These are phyloP conservation scores for Artibeus jamaicensis DNA, from an alignment of 2,797 vertebrate genomes.

Conservation along the genomic window DNA sequence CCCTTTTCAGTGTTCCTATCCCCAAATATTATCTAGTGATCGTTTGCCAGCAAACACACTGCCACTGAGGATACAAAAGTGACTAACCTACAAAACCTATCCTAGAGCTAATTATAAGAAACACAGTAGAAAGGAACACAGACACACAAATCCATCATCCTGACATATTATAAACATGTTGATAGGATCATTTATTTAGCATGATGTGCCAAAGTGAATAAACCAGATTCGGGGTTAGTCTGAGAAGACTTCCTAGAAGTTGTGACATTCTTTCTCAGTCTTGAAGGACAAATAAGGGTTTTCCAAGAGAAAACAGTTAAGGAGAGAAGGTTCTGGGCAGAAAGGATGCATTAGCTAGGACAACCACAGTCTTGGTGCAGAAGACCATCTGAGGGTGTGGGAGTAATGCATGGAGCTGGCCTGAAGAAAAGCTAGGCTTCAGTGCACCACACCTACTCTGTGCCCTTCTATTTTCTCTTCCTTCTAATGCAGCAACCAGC, in stretches of 20 bases:
- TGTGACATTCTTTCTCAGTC: background rate
- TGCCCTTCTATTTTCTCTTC: background rate
- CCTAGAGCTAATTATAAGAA: background rate
- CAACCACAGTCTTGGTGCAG: background rate
- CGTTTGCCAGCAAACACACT: background rate
- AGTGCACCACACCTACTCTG: background rate
- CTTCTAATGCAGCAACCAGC: background rate
- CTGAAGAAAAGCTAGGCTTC: background rate
- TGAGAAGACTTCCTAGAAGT: conserved; percentile 10
- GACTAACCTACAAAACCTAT: background rate
- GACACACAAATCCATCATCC: background rate
- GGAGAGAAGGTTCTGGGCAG: background rate
- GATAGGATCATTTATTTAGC: background rate
- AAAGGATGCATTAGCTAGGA: background rate
- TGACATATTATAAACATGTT: background rate
- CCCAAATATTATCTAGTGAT: background rate
- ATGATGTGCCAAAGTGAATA: background rate
- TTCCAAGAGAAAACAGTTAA: background rate
- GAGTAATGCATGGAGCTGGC: background rate
- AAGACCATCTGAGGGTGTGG: background rate
- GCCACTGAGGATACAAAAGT: background rate
- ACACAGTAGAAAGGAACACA: background rate
- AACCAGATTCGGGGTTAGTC: background rate
- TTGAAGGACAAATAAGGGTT: background rate
- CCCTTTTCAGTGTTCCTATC: background rate